phyloP scores from a whole-genome alignment of 2,888 invertebrate genomes.

The Callimorpha dominula region DNA sequence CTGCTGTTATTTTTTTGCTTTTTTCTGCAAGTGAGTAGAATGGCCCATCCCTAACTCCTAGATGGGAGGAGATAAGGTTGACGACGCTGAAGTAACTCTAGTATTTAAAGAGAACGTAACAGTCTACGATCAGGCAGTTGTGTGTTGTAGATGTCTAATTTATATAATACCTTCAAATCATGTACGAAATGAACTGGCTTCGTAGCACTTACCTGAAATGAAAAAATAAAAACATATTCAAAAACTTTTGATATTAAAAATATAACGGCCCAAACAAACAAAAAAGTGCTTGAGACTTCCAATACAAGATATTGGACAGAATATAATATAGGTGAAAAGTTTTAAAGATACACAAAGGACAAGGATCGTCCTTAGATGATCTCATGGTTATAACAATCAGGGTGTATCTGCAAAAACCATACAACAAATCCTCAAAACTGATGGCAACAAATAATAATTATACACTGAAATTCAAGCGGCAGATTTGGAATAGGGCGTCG shows the following conservation, averaged over 20 bases:
- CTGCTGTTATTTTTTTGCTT: no score
- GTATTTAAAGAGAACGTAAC: neutral
- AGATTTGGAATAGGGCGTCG: conserved; percentile 65
- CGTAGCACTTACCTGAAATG: conserved; percentile 44
- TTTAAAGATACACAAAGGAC: conserved; percentile 10
- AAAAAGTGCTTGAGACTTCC: conserved; percentile 6
- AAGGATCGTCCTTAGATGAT: conserved; percentile 19
- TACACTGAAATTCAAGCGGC: conserved; percentile 63
- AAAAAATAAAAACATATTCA: conserved; percentile 32
- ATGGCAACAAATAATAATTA: conserved; percentile 54
- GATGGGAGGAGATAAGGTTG: neutral
- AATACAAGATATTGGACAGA: conserved; percentile 10
- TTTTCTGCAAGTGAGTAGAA: neutral
- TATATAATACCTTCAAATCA: conserved; percentile 27
- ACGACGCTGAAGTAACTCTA: no score
- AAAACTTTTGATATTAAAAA: conserved; percentile 27
- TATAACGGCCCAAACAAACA: conserved; percentile 14
- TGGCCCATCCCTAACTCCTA: neutral
- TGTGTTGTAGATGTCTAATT: conserved; percentile 12
- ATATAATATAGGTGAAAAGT: conserved; percentile 10
- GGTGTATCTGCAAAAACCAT: conserved; percentile 21
- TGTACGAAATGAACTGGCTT: neutral
- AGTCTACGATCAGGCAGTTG: neutral
- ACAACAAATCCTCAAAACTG: conserved; percentile 29
- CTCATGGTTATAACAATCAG: conserved; percentile 23